Evolutionary conservation across 2,113 vertebrate genomes (phyloP).

Genomic region (Bos indicus): DNA sequence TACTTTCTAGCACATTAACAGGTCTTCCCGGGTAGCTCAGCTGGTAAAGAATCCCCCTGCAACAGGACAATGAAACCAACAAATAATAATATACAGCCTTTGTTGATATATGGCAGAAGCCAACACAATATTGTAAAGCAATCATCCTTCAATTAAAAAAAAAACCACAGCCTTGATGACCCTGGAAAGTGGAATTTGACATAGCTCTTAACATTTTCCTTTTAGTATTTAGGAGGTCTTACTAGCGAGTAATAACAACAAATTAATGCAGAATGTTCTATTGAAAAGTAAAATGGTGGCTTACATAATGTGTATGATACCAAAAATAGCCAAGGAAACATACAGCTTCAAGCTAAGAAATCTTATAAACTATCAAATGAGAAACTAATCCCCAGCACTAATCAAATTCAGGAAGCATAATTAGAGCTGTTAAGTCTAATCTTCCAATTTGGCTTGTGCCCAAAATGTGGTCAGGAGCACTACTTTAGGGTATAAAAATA

Average conservation of each 20-base stretch:
- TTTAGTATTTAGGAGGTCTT: conserved; percentile 8
- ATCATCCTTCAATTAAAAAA: not conserved
- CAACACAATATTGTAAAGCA: not conserved
- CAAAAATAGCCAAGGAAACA: conserved; percentile 1
- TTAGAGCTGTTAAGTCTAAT: conserved; percentile 36
- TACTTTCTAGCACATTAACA: not conserved
- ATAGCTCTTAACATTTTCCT: not conserved
- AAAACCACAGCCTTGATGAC: not conserved
- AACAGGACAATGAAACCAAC: not conserved
- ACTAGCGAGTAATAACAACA: not conserved
- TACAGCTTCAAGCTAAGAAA: not conserved
- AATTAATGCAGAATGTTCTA: not conserved
- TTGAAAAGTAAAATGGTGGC: not conserved
- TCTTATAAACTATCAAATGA: conserved; percentile 12
- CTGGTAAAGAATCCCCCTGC: not conserved
- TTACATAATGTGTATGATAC: not conserved
- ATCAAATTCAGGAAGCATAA: conserved; percentile 40
- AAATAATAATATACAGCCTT: not conserved
- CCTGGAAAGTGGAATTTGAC: not conserved
- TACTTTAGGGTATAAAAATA: not conserved
- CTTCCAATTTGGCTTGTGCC: not conserved
- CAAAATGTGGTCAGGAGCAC: conserved; percentile 14
- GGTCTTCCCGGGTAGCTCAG: not conserved
- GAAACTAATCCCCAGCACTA: conserved; percentile 22
- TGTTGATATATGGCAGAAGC: not conserved